phyloP scores from a whole-genome alignment of 2,113 vertebrate genomes.

The Cygnus buccinator region DNA sequence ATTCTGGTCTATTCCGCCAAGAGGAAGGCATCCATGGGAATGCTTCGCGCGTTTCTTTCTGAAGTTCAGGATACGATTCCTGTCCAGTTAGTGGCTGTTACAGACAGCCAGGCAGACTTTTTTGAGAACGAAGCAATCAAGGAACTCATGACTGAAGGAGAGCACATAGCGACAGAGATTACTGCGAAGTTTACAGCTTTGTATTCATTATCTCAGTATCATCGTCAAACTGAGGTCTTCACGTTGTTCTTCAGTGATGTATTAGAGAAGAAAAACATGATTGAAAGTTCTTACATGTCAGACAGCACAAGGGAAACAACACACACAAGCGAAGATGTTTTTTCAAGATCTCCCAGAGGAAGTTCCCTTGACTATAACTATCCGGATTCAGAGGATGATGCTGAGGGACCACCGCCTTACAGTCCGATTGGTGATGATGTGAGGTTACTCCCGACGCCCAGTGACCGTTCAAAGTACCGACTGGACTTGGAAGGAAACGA shows the following conservation, averaged over 20 bases:
- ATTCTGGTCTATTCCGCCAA: constrained; percentile 97
- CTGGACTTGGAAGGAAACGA: constrained; percentile 97
- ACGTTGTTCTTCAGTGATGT: constrained; percentile 97
- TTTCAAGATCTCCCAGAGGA: constrained; percentile 90
- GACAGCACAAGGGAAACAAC: constrained; percentile 90
- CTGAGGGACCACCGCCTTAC: constrained; percentile 96
- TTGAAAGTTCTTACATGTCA: constrained; percentile 93
- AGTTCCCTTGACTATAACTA: constrained; percentile 91
- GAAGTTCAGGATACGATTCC: constrained; percentile 98
- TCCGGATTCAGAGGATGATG: constrained; percentile 95
- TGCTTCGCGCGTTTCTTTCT: constrained; percentile 94
- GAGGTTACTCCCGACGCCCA: constrained; percentile 92
- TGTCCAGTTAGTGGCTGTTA: constrained; percentile 97
- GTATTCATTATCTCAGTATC: constrained; percentile 97
- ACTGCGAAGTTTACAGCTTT: constrained; percentile 96
- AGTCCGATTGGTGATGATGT: constrained; percentile 98
- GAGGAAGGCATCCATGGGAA: constrained; percentile 97
- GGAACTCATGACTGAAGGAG: constrained; percentile 98
- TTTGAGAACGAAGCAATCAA: constrained; percentile 98
- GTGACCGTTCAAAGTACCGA: constrained; percentile 91
- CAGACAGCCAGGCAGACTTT: constrained; percentile 97
- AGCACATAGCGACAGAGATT: constrained; percentile 98
- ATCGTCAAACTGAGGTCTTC: constrained; percentile 96
- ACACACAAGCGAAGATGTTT: constrained; percentile 88
- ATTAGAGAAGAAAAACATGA: constrained; percentile 92